Percentiles rank a stretch among this genome's conserved stretches.
phyloP scores from a whole-genome alignment of 2,113 vertebrate genomes.

The Elachura formosa region DNA sequence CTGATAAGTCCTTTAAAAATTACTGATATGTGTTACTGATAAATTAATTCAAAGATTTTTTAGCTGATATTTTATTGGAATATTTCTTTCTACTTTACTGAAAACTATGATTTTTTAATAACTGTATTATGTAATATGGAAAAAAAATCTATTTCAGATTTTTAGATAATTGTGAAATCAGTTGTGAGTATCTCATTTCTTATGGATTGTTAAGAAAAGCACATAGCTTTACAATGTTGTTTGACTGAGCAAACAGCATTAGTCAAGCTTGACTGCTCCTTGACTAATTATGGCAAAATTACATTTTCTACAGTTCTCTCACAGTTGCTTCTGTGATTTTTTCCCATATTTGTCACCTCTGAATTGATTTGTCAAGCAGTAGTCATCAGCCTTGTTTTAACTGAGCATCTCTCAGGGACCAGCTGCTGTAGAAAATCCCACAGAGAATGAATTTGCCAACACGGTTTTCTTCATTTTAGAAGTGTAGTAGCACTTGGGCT shows the following conservation, averaged over 20 bases:
- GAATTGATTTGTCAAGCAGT: conserved; percentile 29
- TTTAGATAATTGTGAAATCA: not conserved
- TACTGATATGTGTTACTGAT: not conserved
- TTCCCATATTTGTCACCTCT: not conserved
- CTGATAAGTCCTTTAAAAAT: not conserved
- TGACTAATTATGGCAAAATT: not conserved
- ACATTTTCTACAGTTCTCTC: not conserved
- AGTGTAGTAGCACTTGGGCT: not conserved
- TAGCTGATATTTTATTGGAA: not conserved
- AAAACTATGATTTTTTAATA: not conserved
- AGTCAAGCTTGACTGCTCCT: not conserved
- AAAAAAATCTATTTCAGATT: not conserved
- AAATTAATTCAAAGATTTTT: not conserved
- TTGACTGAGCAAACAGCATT: too few relatives aligned
- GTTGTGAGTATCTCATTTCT: not conserved
- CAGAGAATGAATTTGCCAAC: not conserved
- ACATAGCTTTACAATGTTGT: not conserved
- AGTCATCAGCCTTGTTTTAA: conserved; percentile 5
- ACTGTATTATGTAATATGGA: not conserved
- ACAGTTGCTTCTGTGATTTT: not conserved
- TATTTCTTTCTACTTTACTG: not conserved
- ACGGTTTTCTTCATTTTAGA: not conserved
- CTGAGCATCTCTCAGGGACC: not conserved
- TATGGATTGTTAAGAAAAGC: not conserved
- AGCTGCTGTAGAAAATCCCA: conserved; percentile 25